Evolutionary conservation across 1,140 invertebrate genomes (phyloP), one percentile per base, ranked within the genome.

Genomic region (Pseudomyrmex sp.): DNA sequence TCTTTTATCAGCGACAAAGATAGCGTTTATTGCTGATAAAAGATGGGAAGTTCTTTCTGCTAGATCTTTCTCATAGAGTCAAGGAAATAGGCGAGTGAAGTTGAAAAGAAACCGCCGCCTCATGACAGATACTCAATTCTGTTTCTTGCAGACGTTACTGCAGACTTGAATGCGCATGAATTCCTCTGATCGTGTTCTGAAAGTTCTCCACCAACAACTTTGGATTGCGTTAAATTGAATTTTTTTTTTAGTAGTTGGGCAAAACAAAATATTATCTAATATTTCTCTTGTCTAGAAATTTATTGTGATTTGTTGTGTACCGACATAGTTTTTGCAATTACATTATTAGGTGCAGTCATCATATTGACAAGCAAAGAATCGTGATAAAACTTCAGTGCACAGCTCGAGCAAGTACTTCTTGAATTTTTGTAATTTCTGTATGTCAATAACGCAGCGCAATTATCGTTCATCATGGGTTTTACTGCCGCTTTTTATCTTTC

Each of bases 21-120:
- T 74, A 61, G 15, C 15, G 4, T 65, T 75, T 75, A 50, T 75
- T 50, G 15, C 2, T 18, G 2, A 48, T 75, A 63, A 35, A 9
- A 63, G 5, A 35, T 35, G 0, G 3, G 52, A 44, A 52, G 3
- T 26, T 62, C 2, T 58, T 18, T 13, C n/a, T 46, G 20, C 2
- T 1, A 23, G 8, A 1, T 35, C 26, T 35, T 35, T 35, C 5
- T 35, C 35, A 13, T 7, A 52, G 1, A 50, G 3, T 74, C 56
- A 13, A n/a, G 15, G 7, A 63, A 65, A 4, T 63, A 18, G 5
- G 52, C 20, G 18, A 75, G 1, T 50, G 5, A 65, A 35, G 35
- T 26, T 46, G 13, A 0, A 54, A 35, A 35, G 35, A 35, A 35
- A 35, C 35, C 26, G 13, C 5, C 35, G 8, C 5, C 20, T 76